These are phyloP conservation scores for Stenoptilia bipunctidactyla DNA, from an alignment of 2,888 invertebrate genomes.

Conservation along the genomic window DNA sequence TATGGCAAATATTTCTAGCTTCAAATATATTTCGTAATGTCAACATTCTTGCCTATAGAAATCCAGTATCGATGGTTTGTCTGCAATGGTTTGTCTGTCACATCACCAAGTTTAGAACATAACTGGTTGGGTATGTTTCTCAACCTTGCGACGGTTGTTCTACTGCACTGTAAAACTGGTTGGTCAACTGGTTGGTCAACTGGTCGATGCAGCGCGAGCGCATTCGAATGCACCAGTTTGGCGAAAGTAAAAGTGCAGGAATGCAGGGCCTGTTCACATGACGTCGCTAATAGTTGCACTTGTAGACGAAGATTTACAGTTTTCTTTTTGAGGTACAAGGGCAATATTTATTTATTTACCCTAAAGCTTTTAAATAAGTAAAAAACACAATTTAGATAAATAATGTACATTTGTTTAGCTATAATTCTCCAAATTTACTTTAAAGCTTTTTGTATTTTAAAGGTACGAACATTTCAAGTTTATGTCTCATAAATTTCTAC, in stretches of 20 bases:
- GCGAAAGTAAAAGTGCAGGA: constrained; percentile 56
- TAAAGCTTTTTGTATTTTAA: no score
- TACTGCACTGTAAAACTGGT: constrained; percentile 45
- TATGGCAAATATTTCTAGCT: no score
- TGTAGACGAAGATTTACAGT: neutral
- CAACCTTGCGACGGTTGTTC: constrained; percentile 64
- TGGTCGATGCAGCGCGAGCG: neutral
- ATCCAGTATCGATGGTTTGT: neutral
- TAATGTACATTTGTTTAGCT: no score
- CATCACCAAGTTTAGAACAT: constrained; percentile 5
- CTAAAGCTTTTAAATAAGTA: no score
- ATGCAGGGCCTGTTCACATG: constrained; percentile 20
- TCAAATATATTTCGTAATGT: no score
- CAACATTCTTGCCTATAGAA: no score
- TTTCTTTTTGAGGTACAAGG: no score
- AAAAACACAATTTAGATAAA: no score
- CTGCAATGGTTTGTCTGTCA: constrained; percentile 7
- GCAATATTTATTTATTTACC: no score
- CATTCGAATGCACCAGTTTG: constrained; percentile 37
- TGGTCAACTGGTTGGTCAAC: constrained; percentile 21
- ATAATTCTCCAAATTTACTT: no score
- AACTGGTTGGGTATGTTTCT: constrained; percentile 27
- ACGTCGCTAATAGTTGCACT: constrained; percentile 5
- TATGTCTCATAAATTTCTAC: no score
- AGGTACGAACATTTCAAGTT: no score